Percentiles rank a stretch among this genome's conserved stretches.
Evolutionary conservation across 2,888 invertebrate genomes (phyloP).

Genomic region (Coecobrya sp.): DNA sequence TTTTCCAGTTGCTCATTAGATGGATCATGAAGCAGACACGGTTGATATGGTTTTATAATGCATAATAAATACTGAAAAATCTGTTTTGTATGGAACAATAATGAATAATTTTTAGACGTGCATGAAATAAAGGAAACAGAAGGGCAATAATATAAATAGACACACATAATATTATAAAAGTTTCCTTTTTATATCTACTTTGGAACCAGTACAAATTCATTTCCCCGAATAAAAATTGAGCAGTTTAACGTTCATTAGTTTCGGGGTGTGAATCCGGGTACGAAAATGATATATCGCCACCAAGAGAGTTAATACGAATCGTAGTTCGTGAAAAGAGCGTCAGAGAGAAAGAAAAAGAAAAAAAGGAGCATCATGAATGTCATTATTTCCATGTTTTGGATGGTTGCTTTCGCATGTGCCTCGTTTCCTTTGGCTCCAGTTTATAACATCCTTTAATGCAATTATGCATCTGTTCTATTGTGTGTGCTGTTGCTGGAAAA

Average conservation of each 20-base stretch:
- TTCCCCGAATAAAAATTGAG: slow-evolving; percentile 55
- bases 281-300: slow-evolving; percentile 42
- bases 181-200: neutral
- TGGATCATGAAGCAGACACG: neutral
- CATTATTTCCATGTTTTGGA: slow-evolving; percentile 47
- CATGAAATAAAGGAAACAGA: neutral
- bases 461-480: slow-evolving; percentile 11
- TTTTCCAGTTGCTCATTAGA: neutral
- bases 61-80: slow-evolving; percentile 7
- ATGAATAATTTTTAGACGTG: neutral
- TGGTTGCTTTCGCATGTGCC: neutral
- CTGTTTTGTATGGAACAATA: slow-evolving; percentile 14
- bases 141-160: neutral
- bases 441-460: neutral
- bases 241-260: slow-evolving; percentile 69
- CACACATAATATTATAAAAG: neutral
- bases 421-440: neutral
- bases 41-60: neutral
- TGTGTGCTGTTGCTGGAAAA: neutral
- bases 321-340: neutral
- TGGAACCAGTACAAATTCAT: slow-evolving; percentile 16
- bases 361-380: slow-evolving; percentile 41
- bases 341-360: neutral
- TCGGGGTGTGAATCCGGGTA: slow-evolving; percentile 62
- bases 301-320: slow-evolving; percentile 27